Base-by-base conservation (phyloP, 1,140 invertebrate genomes). In the Steinernema khuongi region DNA sequence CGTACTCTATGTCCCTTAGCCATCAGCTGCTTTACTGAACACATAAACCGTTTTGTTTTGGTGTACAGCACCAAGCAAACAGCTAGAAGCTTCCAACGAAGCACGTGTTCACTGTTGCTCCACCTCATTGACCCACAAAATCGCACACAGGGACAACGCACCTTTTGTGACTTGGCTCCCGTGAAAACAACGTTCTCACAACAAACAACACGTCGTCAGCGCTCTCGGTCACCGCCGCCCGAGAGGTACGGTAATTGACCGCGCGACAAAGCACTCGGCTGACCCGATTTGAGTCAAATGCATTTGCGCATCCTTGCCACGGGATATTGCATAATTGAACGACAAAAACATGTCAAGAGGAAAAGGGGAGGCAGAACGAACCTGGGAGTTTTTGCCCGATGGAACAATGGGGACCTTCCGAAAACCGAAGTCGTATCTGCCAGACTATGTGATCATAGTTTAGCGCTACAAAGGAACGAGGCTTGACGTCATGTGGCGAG, bases 281-380 rank as follows among this genome's bases (percentile, higher is more conserved):
- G 50, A 60, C 50, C 50, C 50, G 50, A 60, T 60, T 7, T 60
- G 50, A 60, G 50, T 60, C 50, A 60, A 60, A 60, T 22, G 50
- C 50, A 26, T 26, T 60, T 11, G 50, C 50, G 50, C 50, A 17
- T 11, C 50, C 14, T 60, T 60, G 14, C 4, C 26, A 22, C 50
- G 4, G 7, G 14, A 17, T 11, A 60, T 60, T 60, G 50, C 50
- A 26, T 60, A 60, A 60, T 60, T 60, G 26, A 7, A 22, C 50
- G 50, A 22, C 50, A 22, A 60, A 60, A 60, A 60, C 36, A 60
- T 60, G 50, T 60, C 50, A 60, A 60, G 50, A 60, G 50, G 19
- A 22, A 14, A 22, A 22, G 22, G 50, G 22, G 7, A 22, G 26
- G 50, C 14, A 22, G 7, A n/a, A 7, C 36, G 36, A n/a, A 41